Conservation (phyloP, 2,888 invertebrate genomes). For the Bunonema sp. region DNA sequence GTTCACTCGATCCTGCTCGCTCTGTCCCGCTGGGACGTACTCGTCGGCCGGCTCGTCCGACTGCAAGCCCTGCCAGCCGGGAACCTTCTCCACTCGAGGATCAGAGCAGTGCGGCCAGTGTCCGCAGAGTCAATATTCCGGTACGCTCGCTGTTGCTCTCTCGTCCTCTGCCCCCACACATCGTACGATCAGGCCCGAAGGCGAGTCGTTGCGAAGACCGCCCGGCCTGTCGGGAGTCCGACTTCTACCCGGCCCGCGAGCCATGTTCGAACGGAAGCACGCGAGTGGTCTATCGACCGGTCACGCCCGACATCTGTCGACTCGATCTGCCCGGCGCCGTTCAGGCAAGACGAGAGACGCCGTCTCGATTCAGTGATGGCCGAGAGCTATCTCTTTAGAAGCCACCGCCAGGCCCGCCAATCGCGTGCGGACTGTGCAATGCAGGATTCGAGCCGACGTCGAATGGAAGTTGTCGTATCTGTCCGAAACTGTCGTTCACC, state of each 20-base stretch:
- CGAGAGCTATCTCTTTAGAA: conserved; percentile 19
- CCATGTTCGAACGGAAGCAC: conserved; percentile 46
- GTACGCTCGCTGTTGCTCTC: conserved; percentile 6
- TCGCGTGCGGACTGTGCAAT: too few relatives aligned
- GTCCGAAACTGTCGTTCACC: too few relatives aligned
- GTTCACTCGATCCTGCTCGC: conserved; percentile 50
- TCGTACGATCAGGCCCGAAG: conserved; percentile 44
- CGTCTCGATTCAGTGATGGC: too few relatives aligned
- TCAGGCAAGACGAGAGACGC: conserved; percentile 48
- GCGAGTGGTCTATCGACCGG: conserved; percentile 49
- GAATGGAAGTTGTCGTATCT: too few relatives aligned
- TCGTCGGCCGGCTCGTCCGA: conserved; percentile 45
- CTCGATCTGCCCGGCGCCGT: conserved; percentile 46
- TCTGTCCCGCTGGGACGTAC: conserved; percentile 48
- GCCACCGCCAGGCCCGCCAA: conserved; percentile 9
- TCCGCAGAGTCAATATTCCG: conserved; percentile 31
- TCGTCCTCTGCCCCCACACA: background rate
- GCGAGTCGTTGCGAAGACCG: conserved; percentile 47
- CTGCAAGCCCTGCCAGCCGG: conserved; percentile 49
- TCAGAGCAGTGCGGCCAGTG: conserved; percentile 48
- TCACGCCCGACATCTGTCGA: conserved; percentile 52
- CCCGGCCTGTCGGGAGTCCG: conserved; percentile 49
- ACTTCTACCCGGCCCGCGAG: conserved; percentile 50
- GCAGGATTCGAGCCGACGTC: too few relatives aligned
- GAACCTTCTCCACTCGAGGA: conserved; percentile 48